Evolutionary conservation across 2,888 invertebrate genomes (phyloP).

Genomic region (Brachyptera putata): DNA sequence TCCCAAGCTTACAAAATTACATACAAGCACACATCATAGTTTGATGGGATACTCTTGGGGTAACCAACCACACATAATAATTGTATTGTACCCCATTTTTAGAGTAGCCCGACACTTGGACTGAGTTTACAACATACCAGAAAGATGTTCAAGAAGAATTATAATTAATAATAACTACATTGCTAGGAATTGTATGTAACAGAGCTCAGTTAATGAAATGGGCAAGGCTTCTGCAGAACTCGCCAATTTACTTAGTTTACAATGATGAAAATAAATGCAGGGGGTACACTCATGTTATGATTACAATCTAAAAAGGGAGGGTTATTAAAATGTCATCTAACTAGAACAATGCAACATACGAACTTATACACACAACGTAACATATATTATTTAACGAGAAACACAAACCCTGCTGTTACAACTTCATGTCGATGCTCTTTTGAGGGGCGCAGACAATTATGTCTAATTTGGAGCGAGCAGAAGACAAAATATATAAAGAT

Average conservation of each 20-base stretch:
- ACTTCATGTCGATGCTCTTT: background rate
- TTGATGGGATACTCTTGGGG: background rate
- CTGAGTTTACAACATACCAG: constrained; percentile 28
- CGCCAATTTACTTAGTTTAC: background rate
- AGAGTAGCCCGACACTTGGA: constrained; percentile 18
- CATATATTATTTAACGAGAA: background rate
- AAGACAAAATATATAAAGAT: constrained; percentile 34
- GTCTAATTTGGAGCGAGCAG: constrained; percentile 29
- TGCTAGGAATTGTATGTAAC: constrained; percentile 25
- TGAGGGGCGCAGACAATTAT: constrained; percentile 28
- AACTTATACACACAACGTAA: constrained; percentile 27
- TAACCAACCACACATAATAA: constrained; percentile 11
- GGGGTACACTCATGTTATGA: constrained; percentile 20
- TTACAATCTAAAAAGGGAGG: constrained; percentile 28
- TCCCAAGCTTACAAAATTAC: constrained; percentile 67
- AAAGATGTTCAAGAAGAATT: constrained; percentile 29
- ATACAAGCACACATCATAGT: constrained; percentile 40
- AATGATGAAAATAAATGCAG: constrained; percentile 30
- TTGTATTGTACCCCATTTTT: background rate
- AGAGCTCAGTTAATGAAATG: constrained; percentile 18
- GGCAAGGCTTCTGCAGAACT: background rate
- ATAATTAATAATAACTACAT: constrained; percentile 28
- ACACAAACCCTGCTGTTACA: background rate
- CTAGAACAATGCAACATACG: constrained; percentile 31
- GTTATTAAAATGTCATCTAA: constrained; percentile 28